Percentiles rank a stretch among this genome's conserved stretches.
phyloP scores from a whole-genome alignment of 2,113 vertebrate species.

The Pituophis catenifer region DNA sequence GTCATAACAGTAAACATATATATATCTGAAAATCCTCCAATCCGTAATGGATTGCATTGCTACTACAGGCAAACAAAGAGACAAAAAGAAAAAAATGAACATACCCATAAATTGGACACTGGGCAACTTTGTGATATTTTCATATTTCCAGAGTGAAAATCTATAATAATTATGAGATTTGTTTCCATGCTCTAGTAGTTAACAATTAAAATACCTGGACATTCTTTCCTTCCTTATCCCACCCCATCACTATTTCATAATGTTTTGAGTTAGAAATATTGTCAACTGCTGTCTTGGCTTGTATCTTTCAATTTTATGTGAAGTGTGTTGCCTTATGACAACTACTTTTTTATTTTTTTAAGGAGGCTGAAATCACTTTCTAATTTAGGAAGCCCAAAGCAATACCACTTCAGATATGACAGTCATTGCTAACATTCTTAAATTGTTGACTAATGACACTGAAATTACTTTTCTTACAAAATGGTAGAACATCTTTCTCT shows the following conservation, averaged over 20 bases:
- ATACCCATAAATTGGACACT: background rate
- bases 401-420: background rate
- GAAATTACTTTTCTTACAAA: background rate
- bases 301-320: background rate
- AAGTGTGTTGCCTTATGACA: background rate
- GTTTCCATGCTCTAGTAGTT: background rate
- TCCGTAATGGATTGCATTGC: background rate
- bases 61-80: background rate
- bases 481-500: background rate
- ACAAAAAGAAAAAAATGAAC: background rate
- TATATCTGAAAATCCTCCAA: background rate
- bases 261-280: background rate
- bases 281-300: background rate
- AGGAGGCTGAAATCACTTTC: background rate
- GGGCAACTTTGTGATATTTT: background rate
- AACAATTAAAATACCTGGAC: background rate
- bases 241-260: background rate
- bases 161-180: background rate
- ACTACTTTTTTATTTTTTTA: background rate
- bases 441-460: background rate
- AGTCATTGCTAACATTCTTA: background rate
- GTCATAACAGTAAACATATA: background rate
- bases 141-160: background rate
- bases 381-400: background rate
- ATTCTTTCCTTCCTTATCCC: background rate